phyloP scores from a whole-genome alignment of 2,888 invertebrate species.

The Anagyrus pseudococci region DNA sequence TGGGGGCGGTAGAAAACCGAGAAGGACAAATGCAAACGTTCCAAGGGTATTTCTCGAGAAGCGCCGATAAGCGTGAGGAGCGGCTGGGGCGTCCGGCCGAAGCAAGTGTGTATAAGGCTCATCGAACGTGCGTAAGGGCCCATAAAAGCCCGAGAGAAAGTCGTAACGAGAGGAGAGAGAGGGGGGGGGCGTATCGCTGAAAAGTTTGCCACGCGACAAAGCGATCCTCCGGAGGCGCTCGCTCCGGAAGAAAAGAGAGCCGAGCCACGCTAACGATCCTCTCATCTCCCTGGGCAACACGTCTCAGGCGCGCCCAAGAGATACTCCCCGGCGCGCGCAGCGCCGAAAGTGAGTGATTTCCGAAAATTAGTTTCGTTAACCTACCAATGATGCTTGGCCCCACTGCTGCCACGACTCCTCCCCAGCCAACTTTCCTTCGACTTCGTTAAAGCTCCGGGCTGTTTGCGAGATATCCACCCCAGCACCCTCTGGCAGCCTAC shows the following conservation, averaged over 20 bases:
- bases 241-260: too few species aligned
- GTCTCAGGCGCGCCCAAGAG: not conserved
- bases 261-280: conserved; percentile 20
- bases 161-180: conserved; percentile 22
- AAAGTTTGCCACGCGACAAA: not conserved
- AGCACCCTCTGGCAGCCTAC: not conserved
- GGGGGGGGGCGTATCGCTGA: conserved; percentile 12
- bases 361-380: conserved; percentile 40
- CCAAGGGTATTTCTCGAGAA: too few species aligned
- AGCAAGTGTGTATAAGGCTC: not conserved
- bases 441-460: conserved; percentile 32
- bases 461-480: not conserved
- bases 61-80: too few species aligned
- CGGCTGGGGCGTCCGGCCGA: not conserved
- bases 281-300: conserved; percentile 20
- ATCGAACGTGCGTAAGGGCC: too few species aligned
- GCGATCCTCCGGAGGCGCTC: too few species aligned
- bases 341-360: conserved; percentile 35
- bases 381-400: conserved; percentile 32
- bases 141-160: conserved; percentile 6
- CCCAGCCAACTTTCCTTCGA: conserved; percentile 27
- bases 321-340: not conserved
- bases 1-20: too few species aligned
- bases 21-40: too few species aligned
- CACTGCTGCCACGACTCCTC: conserved; percentile 12